A percentile compares a stretch with the other conserved stretches of the same genome.
These are phyloP conservation scores for Trogon surrucura DNA, from an alignment of 2,113 vertebrate genomes.

Conservation along the genomic window DNA sequence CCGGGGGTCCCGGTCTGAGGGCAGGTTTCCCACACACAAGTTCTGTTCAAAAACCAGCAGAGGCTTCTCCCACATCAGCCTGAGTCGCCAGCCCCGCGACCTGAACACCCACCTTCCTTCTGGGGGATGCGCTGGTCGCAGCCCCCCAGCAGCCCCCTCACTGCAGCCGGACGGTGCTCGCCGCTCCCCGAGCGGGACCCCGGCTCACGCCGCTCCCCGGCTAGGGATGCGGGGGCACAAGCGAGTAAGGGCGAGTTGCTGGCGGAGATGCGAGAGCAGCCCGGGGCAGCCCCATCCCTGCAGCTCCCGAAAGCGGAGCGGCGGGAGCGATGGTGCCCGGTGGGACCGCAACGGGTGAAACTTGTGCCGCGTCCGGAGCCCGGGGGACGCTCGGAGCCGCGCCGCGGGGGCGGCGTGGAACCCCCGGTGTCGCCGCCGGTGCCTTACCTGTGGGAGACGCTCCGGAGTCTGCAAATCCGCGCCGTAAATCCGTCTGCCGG, in stretches of 20 bases:
- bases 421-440: background rate
- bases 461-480: background rate
- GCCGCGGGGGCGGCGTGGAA: background rate
- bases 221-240: background rate
- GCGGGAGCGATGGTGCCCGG: background rate
- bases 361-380: background rate
- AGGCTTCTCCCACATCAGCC: background rate
- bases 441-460: slow-evolving; percentile 12
- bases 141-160: background rate
- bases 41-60: background rate
- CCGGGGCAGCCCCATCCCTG: background rate
- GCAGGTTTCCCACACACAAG: background rate
- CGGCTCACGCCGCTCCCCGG: background rate
- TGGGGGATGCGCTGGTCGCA: background rate
- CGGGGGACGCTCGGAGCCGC: background rate
- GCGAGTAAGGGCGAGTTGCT: background rate
- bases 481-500: background rate
- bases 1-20: background rate
- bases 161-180: background rate
- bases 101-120: background rate
- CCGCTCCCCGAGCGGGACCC: background rate
- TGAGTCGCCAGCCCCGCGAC: background rate
- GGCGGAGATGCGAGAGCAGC: background rate
- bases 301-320: background rate
- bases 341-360: background rate